Evolutionary conservation across 2,888 invertebrate genomes (phyloP), one percentile per base, ranked within the genome.

Genomic region (Aporophyla lueneburgensis): DNA sequence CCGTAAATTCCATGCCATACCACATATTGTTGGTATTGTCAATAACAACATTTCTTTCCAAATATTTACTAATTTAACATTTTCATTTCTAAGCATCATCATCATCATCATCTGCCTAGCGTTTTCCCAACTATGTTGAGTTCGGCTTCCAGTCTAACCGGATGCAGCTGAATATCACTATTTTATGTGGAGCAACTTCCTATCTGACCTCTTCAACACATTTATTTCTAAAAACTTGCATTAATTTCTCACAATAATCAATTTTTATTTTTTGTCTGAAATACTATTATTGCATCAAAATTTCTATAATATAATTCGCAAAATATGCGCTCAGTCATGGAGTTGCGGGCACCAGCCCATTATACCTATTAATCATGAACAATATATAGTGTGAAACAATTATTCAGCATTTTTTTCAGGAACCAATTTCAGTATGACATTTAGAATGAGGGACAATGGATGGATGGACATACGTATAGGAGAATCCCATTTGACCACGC

Each of bases 381-480:
- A n/a, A n/a, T n/a, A n/a, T 46, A 6, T n/a, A 61, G 5, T 74
- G n/a, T 19, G 51, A 49, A 61, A 40, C 5, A n/a, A n/a, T 56
- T 66, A 46, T 66, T 27, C 40, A 12, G 61, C 16, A 58, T 84
- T 81, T 66, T 90, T 65, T 67, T 73, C 92, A 93, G 93, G 85
- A 86, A 74, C 85, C n/a, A 80, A 86, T 74, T 89, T 93, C 61
- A 81, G 76, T 54, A 76, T 93, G 46, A 58, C 59, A 40, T 91
- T 92, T 74, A 58, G 61, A 75, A 72, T 91, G 66, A 85, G 88
- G 61, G 71, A 86, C 4, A 70, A 59, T 24, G 76, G 81, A n/a
- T 73, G 75, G 43, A 24, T 91, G 74, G 82, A 90, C 54, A 83
- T 92, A 63, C 79, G 74, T 72, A 68, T 93, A 27, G 89, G 86